Evolutionary conservation across 1,140 invertebrate genomes (phyloP), one percentile per base, ranked within the genome.

Genomic region (Ridgeia piscesae): DNA sequence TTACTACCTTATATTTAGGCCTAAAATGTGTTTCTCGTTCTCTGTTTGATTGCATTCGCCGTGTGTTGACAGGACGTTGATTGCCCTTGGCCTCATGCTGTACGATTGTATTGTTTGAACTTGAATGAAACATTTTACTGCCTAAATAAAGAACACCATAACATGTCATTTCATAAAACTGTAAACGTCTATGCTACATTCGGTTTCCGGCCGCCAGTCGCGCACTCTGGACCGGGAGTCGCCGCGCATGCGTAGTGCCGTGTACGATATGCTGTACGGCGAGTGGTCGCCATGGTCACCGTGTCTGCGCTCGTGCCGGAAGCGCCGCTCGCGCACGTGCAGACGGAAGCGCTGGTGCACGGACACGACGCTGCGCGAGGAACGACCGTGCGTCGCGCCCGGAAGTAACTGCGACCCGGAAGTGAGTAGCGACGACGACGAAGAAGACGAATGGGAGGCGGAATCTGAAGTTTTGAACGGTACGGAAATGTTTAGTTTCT

Each of bases 351-450:
- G 97, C 31, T 96, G 97, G 93, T 99, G 98, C 94, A 97, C 97
- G 0, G 97, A 97, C 77, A 97, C 97, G 94, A 97, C 97, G 89
- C 97, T 98, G 93, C 97, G 97, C 93, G 97, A 99, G 95, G 97
- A 97, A 4, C 98, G 98, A 9, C 98, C 98, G 94, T 99, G 98
- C 94, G 98, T 98, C 94, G 96, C 97, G 1, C 97, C 98, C 94
- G 97, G 97, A 35, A 93, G 35, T 33, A 91, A 91, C 35, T 35
- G 48, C 33, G 91, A 91, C 42, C 42, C 34, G 48, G 58, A 50
- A 1, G 89, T 88, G 0, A 77, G 33, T 31, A 77, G 58, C 91
- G 33, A n/a, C 42, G n/a, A n/a, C 42, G n/a, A 93, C 33, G 35
- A 88, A 90, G 35, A 90, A 14, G 89, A 34, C 17, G 34, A 90